These are phyloP conservation scores for Eilema sororculum DNA, from an alignment of 2,888 invertebrate species.

Conservation along the genomic window DNA sequence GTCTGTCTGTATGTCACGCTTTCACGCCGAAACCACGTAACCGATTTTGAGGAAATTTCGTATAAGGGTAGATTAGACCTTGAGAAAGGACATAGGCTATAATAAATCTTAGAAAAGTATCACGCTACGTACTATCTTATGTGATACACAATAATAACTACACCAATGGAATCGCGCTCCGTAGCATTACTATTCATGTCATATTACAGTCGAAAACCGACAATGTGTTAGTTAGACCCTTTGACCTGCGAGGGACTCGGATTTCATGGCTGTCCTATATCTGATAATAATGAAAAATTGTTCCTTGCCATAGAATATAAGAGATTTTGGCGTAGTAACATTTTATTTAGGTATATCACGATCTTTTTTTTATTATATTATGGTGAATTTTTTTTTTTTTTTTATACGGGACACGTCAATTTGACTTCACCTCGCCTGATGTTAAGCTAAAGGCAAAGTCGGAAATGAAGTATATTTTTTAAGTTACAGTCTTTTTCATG, in stretches of 20 bases:
- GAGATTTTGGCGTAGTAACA: slow-evolving; percentile 20
- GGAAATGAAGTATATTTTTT: too few species aligned
- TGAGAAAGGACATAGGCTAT: too few species aligned
- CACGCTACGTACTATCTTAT: not conserved
- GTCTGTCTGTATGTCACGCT: too few species aligned
- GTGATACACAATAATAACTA: too few species aligned
- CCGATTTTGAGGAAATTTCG: too few species aligned
- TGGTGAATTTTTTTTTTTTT: too few species aligned
- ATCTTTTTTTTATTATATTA: not conserved
- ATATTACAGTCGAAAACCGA: slow-evolving; percentile 52
- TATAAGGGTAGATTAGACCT: too few species aligned
- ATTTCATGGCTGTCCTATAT: slow-evolving; percentile 36
- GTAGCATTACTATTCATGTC: slow-evolving; percentile 59
- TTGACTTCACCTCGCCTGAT: too few species aligned
- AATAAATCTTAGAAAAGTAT: not conserved
- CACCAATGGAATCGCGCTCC: slow-evolving; percentile 34
- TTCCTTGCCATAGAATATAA: slow-evolving; percentile 27
- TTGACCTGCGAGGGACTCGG: slow-evolving; percentile 51
- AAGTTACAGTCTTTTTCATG: too few species aligned
- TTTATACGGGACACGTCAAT: too few species aligned
- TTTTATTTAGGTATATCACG: slow-evolving; percentile 20
- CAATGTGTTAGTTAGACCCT: slow-evolving; percentile 64
- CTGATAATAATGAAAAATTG: slow-evolving; percentile 46
- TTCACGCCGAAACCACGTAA: too few species aligned
- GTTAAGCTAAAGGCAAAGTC: too few species aligned